phyloP scores from a whole-genome alignment of 2,888 invertebrate species.

The Lycocerus yunnanus region DNA sequence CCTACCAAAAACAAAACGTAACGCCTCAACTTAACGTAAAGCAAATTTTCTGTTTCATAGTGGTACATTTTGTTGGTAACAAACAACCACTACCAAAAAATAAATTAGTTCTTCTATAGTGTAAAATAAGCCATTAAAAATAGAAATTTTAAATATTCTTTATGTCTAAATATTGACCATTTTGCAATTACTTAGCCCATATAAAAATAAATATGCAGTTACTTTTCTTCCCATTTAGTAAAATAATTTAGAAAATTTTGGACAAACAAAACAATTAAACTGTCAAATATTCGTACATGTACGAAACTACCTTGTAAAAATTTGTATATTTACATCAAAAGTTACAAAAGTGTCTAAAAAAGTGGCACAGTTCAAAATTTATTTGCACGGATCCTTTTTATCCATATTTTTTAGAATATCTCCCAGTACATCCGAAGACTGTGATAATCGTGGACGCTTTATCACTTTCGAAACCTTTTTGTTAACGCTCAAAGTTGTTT shows the following conservation, averaged over 20 bases:
- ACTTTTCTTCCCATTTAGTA: neutral
- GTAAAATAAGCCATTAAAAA: neutral
- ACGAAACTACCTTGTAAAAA: neutral
- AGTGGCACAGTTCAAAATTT: conserved; percentile 23
- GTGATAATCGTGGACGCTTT: conserved; percentile 44
- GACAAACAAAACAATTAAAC: neutral
- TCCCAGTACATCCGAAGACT: conserved; percentile 51
- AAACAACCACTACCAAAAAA: neutral
- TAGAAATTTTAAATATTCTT: neutral
- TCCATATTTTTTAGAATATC: conserved; percentile 55
- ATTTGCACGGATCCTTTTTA: conserved; percentile 49
- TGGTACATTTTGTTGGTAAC: neutral
- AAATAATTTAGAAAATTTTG: neutral
- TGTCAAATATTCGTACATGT: neutral
- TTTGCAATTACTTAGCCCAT: neutral
- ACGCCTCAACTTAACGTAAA: neutral
- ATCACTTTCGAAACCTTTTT: conserved; percentile 42
- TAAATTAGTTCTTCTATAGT: neutral
- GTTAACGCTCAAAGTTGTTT: conserved; percentile 22
- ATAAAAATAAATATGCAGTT: conserved; percentile 4
- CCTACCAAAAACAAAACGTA: neutral
- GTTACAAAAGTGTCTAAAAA: neutral
- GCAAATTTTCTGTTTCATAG: neutral
- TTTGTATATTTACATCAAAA: neutral
- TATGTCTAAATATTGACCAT: neutral